Percentiles rank a stretch among this genome's conserved stretches.
Evolutionary conservation across 2,113 vertebrate genomes (phyloP).

Genomic region (Pterophyllum scalare): DNA sequence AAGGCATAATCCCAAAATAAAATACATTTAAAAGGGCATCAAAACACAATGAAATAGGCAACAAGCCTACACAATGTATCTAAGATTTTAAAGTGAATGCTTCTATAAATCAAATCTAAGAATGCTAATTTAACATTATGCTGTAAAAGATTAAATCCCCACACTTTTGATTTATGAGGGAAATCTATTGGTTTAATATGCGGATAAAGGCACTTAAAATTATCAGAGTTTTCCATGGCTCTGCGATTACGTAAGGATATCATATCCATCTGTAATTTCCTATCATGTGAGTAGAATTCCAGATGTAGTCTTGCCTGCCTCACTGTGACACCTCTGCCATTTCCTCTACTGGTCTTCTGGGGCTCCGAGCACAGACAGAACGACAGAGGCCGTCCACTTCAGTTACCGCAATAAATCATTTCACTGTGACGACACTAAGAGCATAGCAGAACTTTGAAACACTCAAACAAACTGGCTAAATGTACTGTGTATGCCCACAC

Average conservation of each 20-base stretch:
- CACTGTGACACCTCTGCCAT: constrained; percentile 32
- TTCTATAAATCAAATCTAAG: not conserved
- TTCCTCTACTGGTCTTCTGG: constrained; percentile 49
- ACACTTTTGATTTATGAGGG: constrained; percentile 22
- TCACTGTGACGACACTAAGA: constrained; percentile 37
- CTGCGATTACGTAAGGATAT: constrained; percentile 38
- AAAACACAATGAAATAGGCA: not conserved
- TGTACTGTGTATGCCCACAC: constrained; percentile 7
- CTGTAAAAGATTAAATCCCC: not conserved
- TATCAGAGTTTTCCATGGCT: constrained; percentile 12
- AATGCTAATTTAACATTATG: not conserved
- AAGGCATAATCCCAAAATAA: not conserved
- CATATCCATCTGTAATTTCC: constrained; percentile 47
- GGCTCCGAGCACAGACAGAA: constrained; percentile 34
- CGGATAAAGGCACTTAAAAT: constrained; percentile 22
- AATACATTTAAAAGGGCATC: not conserved
- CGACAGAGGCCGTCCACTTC: constrained; percentile 40
- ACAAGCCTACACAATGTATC: not conserved
- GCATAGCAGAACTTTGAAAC: constrained; percentile 31
- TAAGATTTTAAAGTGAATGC: not conserved
- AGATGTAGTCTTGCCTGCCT: constrained; percentile 41
- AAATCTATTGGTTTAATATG: constrained; percentile 41
- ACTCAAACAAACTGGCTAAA: constrained; percentile 41
- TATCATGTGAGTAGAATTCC: constrained; percentile 46
- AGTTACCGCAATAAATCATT: constrained; percentile 55